Conservation (phyloP, 2,888 invertebrate genomes). For the Bhutanitis thaidina region DNA sequence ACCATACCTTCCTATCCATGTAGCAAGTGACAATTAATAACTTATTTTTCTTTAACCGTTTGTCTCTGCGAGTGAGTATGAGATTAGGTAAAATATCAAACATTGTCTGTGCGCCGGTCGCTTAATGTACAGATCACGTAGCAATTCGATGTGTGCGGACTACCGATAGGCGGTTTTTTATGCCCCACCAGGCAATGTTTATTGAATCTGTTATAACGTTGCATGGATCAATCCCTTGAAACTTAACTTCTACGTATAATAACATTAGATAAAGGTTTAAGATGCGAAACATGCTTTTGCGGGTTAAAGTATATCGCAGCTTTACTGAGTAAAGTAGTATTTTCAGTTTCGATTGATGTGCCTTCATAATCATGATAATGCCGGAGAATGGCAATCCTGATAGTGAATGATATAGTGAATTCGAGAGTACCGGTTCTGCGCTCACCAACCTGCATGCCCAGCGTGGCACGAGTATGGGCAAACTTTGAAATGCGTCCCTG, state of each 20-base stretch:
- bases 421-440: too few relatives aligned
- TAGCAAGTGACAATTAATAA: too few relatives aligned
- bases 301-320: background rate
- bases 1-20: too few relatives aligned
- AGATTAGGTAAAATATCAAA: constrained; percentile 23
- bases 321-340: too few relatives aligned
- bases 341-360: too few relatives aligned
- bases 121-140: constrained; percentile 60
- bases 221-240: constrained; percentile 51
- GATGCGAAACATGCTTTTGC: background rate
- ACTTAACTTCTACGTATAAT: constrained; percentile 35
- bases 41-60: too few relatives aligned
- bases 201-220: constrained; percentile 68
- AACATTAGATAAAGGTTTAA: constrained; percentile 20
- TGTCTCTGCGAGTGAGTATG: constrained; percentile 2
- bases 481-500: too few relatives aligned
- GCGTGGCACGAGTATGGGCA: too few relatives aligned
- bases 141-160: constrained; percentile 48
- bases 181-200: constrained; percentile 62
- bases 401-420: too few relatives aligned
- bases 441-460: too few relatives aligned
- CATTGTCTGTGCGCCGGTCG: constrained; percentile 41
- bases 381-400: too few relatives aligned
- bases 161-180: constrained; percentile 66
- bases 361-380: too few relatives aligned